Conservation (phyloP, 1,140 invertebrate species). For the Drosophila paulistorum region DNA sequence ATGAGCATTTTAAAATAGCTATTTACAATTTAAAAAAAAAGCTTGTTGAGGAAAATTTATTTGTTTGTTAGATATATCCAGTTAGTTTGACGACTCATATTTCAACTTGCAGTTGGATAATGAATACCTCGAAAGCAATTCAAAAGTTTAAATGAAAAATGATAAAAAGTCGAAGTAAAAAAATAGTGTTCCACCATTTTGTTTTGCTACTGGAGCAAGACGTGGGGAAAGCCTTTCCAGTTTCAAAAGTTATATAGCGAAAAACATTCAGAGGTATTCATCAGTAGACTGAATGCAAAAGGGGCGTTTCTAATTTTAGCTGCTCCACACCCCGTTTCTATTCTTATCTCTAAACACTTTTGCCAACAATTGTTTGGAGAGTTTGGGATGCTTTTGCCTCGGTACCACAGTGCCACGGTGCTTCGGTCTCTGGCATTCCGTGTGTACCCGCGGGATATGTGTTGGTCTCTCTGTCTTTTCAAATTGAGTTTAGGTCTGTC, state of each 20-base stretch:
- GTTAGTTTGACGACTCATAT: too few species aligned
- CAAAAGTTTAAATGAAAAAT: too few species aligned
- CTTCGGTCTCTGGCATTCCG: constrained; percentile 7
- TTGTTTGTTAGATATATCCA: too few species aligned
- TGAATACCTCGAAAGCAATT: too few species aligned
- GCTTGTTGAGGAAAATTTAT: too few species aligned
- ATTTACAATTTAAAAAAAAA: too few species aligned
- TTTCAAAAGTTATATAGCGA: constrained; percentile 20
- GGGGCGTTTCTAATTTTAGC: constrained; percentile 24
- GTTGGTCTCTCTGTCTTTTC: constrained; percentile 38
- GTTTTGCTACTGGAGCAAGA: background rate
- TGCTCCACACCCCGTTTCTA: constrained; percentile 14
- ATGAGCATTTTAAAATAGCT: too few species aligned
- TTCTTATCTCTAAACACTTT: constrained; percentile 62
- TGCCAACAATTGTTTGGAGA: constrained; percentile 55
- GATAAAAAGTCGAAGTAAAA: too few species aligned
- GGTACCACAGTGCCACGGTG: background rate
- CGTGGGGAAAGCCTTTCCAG: constrained; percentile 8
- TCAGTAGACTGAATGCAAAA: constrained; percentile 14
- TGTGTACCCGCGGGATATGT: constrained; percentile 59
- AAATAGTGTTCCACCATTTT: background rate
- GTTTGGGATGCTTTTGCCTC: constrained; percentile 15
- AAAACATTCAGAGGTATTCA: constrained; percentile 12
- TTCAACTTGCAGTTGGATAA: too few species aligned
- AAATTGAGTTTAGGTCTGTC: constrained; percentile 45